Percentiles rank a stretch among this genome's conserved stretches.
Conservation (phyloP, 2,888 invertebrate species). For the Gerosis bhagava region DNA sequence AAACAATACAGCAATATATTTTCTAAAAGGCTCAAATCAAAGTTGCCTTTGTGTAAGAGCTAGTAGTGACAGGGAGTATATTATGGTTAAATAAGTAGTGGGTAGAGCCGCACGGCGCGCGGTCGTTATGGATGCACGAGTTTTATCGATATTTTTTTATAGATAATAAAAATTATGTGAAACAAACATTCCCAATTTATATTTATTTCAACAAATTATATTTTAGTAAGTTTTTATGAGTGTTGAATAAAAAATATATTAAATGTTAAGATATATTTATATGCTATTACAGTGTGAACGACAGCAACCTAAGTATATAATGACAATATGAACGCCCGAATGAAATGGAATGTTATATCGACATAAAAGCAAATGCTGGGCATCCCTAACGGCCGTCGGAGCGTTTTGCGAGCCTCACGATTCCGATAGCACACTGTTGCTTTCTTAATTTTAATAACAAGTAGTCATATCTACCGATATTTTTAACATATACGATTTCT, state of each 20-base stretch:
- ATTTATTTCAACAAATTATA: too few species aligned
- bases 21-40: conserved; percentile 22
- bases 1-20: conserved; percentile 23
- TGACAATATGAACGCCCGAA: too few species aligned
- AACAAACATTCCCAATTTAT: too few species aligned
- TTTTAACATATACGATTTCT: conserved; percentile 65
- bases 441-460: conserved; percentile 77
- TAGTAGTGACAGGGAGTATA: conserved; percentile 19
- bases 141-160: too few species aligned
- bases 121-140: conserved; percentile 19
- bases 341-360: too few species aligned
- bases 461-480: conserved; percentile 71
- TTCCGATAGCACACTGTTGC: conserved; percentile 71
- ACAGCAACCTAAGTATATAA: too few species aligned
- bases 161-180: too few species aligned
- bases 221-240: too few species aligned
- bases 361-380: conserved; percentile 25
- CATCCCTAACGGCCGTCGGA: conserved; percentile 28
- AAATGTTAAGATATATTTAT: too few species aligned
- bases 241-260: too few species aligned
- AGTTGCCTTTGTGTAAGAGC: conserved; percentile 22
- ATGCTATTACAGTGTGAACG: too few species aligned
- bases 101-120: conserved; percentile 15
- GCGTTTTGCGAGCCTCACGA: conserved; percentile 65
- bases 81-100: conserved; percentile 22